Evolutionary conservation across 2,797 vertebrate species (phyloP).

Genomic region (Phrynocephalus guinanensis): DNA sequence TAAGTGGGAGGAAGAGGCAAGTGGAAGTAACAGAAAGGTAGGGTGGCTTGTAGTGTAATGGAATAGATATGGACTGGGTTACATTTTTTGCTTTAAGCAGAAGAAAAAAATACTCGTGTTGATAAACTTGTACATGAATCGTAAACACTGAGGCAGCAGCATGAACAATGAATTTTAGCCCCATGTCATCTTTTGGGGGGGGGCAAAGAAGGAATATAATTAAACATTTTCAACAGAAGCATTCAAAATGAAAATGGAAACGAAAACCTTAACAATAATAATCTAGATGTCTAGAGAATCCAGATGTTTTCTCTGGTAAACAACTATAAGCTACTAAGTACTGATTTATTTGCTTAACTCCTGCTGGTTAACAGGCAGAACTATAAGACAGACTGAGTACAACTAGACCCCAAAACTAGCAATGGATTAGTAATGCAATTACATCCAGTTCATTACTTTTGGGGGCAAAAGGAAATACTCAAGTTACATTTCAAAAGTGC

Average conservation of each 20-base stretch:
- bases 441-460: no score
- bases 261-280: no score
- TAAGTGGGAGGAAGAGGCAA: conserved; percentile 32
- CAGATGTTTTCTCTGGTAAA: not conserved
- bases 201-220: not conserved
- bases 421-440: no score
- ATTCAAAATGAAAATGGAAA: no score
- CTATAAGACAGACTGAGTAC: no score
- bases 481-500: no score
- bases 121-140: not conserved
- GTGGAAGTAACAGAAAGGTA: conserved; percentile 43
- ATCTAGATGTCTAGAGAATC: no score
- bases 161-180: not conserved
- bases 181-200: not conserved
- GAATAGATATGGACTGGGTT: no score
- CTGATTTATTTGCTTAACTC: no score
- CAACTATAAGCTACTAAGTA: not conserved
- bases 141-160: not conserved
- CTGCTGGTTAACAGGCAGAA: no score
- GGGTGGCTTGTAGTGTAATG: not conserved
- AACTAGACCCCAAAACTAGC: no score
- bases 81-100: not conserved
- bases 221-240: not conserved
- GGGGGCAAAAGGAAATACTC: no score
- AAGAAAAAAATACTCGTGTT: not conserved